Percentiles rank a stretch among this genome's conserved stretches.
phyloP scores from a whole-genome alignment of 2,888 invertebrate species.

The Odontocerum albicorne region DNA sequence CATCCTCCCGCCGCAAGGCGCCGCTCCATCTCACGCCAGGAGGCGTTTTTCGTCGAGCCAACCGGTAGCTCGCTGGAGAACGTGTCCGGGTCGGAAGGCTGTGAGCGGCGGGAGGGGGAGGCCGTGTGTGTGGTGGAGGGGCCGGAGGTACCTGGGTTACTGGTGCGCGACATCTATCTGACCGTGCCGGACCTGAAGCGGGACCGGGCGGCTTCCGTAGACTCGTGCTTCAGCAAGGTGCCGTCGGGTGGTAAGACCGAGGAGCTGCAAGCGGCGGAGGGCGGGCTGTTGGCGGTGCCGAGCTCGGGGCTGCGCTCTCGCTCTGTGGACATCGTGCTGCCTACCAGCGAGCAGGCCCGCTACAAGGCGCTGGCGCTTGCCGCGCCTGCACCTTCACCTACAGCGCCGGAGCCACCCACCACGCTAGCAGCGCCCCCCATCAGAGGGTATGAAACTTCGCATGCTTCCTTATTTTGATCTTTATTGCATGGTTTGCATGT shows the following conservation, averaged over 20 bases:
- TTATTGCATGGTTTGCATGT: constrained; percentile 4
- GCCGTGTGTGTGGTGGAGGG: constrained; percentile 39
- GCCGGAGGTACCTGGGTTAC: constrained; percentile 44
- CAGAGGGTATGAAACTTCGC: constrained; percentile 48
- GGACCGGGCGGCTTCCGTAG: constrained; percentile 85
- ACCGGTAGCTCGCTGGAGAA: constrained; percentile 72
- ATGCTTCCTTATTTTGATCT: constrained; percentile 12
- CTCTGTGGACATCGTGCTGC: constrained; percentile 85
- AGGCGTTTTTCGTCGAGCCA: constrained; percentile 78
- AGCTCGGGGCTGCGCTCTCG: constrained; percentile 74
- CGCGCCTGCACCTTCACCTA: constrained; percentile 46
- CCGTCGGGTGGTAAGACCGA: constrained; percentile 71
- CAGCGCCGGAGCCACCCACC: constrained; percentile 34
- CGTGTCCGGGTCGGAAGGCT: constrained; percentile 58
- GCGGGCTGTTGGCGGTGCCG: constrained; percentile 68
- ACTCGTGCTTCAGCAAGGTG: constrained; percentile 82
- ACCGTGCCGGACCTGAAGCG: constrained; percentile 82
- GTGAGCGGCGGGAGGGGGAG: constrained; percentile 42
- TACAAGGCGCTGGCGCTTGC: constrained; percentile 81
- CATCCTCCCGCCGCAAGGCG: constrained; percentile 56
- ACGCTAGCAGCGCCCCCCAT: constrained; percentile 37
- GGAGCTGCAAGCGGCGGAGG: constrained; percentile 65
- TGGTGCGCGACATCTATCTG: constrained; percentile 73
- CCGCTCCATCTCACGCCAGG: constrained; percentile 78
- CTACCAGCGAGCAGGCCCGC: constrained; percentile 81